phyloP scores from a whole-genome alignment of 2,113 vertebrate genomes.

The Butorides virescens region DNA sequence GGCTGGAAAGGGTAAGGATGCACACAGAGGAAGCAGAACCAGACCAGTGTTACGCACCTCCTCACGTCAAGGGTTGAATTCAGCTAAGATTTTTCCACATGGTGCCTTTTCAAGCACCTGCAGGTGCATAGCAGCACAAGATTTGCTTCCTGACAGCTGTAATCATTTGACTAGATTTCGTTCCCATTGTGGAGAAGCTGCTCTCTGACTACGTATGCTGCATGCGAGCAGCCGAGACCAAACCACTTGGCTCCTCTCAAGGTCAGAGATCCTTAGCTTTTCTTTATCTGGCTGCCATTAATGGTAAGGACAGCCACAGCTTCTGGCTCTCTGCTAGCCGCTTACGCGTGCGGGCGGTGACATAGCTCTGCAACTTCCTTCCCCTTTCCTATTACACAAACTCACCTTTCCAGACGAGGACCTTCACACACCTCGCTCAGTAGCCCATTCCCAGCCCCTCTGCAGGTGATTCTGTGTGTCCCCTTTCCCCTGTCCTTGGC shows the following conservation, averaged over 20 bases:
- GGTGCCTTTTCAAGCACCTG: background rate
- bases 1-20: background rate
- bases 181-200: background rate
- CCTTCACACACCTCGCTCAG: accelerated
- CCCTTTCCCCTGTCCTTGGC: background rate
- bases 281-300: background rate
- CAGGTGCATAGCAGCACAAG: background rate
- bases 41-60: background rate
- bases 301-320: background rate
- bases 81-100: background rate
- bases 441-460: background rate
- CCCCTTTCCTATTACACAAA: background rate
- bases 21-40: background rate
- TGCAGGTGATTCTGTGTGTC: background rate
- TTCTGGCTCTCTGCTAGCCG: background rate
- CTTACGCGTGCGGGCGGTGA: accelerated
- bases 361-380: background rate
- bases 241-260: background rate
- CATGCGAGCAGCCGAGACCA: background rate
- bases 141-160: background rate
- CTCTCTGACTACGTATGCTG: accelerated
- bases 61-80: background rate
- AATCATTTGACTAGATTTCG: background rate
- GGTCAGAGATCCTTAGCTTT: background rate
- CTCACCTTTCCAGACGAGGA: background rate